Percentiles rank a stretch among this genome's conserved stretches.
Evolutionary conservation across 2,888 invertebrate genomes (phyloP).

Genomic region (Ectropis crepuscularia): DNA sequence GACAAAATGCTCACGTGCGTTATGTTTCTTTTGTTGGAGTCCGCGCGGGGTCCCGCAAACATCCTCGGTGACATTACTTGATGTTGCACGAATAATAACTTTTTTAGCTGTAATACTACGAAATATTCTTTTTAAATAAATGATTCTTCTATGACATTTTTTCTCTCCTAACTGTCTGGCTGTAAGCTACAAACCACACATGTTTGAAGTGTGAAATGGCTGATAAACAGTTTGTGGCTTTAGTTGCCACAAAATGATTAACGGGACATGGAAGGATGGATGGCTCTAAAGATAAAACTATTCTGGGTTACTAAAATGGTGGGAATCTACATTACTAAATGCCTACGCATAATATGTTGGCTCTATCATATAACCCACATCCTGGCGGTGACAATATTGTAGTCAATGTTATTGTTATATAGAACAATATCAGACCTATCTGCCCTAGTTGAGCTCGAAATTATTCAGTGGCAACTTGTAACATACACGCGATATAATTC

Average conservation of each 20-base stretch:
- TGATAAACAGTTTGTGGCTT: constrained; percentile 7
- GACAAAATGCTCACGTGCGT: constrained; percentile 65
- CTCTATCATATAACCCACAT: constrained; percentile 28
- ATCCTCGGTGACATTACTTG: constrained; percentile 55
- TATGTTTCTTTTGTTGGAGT: constrained; percentile 63
- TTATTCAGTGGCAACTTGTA: constrained; percentile 22
- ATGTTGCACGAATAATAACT: constrained; percentile 52
- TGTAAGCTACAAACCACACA: not conserved
- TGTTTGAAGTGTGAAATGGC: constrained; percentile 5
- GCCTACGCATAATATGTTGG: constrained; percentile 12
- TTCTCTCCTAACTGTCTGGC: not conserved
- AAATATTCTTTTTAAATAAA: constrained; percentile 30
- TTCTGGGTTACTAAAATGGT: not conserved
- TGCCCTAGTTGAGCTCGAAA: constrained; percentile 29
- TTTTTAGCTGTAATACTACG: constrained; percentile 21
- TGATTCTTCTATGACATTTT: not conserved
- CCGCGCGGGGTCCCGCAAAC: constrained; percentile 50
- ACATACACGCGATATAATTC: no score
- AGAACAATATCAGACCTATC: constrained; percentile 49
- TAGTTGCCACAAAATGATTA: constrained; percentile 7
- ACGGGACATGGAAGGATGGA: not conserved
- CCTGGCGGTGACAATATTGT: constrained; percentile 48
- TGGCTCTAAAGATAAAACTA: no score
- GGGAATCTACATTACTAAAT: not conserved
- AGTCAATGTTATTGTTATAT: constrained; percentile 58